Evolutionary conservation across 2,888 invertebrate species (phyloP).

Genomic region (Conops quadrifasciatus): DNA sequence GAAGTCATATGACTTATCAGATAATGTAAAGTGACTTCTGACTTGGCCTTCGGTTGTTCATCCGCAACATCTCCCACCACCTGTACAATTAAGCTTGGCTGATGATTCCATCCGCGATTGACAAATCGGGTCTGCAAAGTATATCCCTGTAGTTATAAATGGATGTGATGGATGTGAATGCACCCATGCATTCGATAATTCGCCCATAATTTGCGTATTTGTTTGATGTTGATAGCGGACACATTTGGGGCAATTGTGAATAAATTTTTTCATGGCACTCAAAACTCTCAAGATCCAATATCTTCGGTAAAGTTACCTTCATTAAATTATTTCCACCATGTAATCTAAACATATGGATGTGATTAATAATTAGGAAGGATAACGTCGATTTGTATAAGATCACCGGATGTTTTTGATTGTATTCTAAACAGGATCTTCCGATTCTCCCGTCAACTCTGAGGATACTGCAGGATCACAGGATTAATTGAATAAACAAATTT

Average conservation of each 20-base stretch:
- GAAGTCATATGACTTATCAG: too few relatives aligned
- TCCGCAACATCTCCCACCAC: too few relatives aligned
- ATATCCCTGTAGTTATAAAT: background rate
- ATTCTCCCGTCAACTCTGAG: too few relatives aligned
- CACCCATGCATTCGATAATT: background rate
- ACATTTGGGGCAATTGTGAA: background rate
- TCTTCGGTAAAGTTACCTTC: slow-evolving; percentile 5
- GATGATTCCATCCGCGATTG: too few relatives aligned
- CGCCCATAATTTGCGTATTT: slow-evolving; percentile 1
- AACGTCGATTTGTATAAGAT: slow-evolving; percentile 14
- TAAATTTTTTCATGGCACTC: slow-evolving; percentile 7
- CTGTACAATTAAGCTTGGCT: too few relatives aligned
- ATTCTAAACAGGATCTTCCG: slow-evolving; percentile 14
- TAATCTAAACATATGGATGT: slow-evolving; percentile 23
- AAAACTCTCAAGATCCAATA: slow-evolving; percentile 18
- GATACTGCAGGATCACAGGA: too few relatives aligned
- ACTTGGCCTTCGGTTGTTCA: too few relatives aligned
- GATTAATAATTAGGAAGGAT: slow-evolving; percentile 15
- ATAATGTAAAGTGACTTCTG: too few relatives aligned
- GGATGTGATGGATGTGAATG: slow-evolving; percentile 6
- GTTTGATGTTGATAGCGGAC: slow-evolving; percentile 4
- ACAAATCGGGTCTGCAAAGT: background rate
- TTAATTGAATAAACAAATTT: too few relatives aligned
- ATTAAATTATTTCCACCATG: slow-evolving; percentile 21
- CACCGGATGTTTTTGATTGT: slow-evolving; percentile 15